Evolutionary conservation across 2,113 vertebrate genomes (phyloP), one percentile per base, ranked within the genome.

Genomic region (Ranitomeya imitator): DNA sequence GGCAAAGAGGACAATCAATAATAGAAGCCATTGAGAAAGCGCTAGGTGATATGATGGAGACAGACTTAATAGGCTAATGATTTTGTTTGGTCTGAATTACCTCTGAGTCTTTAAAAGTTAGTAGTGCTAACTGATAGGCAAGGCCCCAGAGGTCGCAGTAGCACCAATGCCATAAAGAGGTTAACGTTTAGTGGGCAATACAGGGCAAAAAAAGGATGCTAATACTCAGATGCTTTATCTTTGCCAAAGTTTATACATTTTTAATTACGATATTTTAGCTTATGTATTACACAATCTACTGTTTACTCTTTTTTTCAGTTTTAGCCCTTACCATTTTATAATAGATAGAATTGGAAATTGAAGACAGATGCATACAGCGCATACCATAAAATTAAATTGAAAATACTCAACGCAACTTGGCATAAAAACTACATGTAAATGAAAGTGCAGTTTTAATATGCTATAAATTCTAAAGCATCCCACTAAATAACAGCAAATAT

Each of bases 1-100:
- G 87, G 87, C 87, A 89, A 89, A 89, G 87, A 89, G 87, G 87
- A 89, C 87, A 89, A 89, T 89, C 80, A 89, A 89, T 89, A 88
- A 71, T 77, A 85, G 87, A 89, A 89, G 82, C 87, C 87, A 89
- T 89, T 79, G 74, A 85, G 59, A 76, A 73, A 89, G 51, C n/a
- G 83, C 37, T 79, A 71, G 82, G 74, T 89, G 87, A 85, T 85
- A 85, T 87, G 45, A 89, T 89, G 87, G 74, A 89, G 73, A 88
- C 87, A 88, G 73, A 85, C 81, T 85, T 85, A 67, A 67, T 55
- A 69, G 81, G 82, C 52, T 78, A 59, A 89, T 89, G 87, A 85
- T 84, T 78, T 79, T 59, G 65, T 23, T 83, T 88, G 74, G 86
- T 89, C 82, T 89, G 87, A 89, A 89, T 89, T 89, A 89, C 87